Percentiles rank a stretch among this genome's conserved stretches.
Conservation (phyloP, 2,888 invertebrate species). For the Abscondita cerata region DNA sequence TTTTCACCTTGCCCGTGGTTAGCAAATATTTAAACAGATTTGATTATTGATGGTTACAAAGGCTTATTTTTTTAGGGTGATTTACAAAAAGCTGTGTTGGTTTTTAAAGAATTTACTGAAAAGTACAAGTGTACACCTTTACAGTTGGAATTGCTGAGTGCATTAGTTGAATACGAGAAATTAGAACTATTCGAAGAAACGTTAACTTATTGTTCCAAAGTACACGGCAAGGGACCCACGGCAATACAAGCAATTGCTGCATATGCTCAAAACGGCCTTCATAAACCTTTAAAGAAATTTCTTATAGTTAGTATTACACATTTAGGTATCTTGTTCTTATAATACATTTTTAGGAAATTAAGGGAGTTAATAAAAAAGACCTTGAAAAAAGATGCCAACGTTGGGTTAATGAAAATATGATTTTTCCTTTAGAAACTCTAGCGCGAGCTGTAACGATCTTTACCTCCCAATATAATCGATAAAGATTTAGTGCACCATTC, state of each 20-base stretch:
- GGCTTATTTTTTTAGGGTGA: constrained; percentile 60
- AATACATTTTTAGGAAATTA: constrained; percentile 46
- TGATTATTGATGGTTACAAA: too few relatives aligned
- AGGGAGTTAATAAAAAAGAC: constrained; percentile 52
- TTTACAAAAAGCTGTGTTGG: constrained; percentile 63
- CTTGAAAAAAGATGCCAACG: constrained; percentile 48
- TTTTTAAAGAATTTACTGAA: constrained; percentile 61
- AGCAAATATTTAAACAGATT: neutral
- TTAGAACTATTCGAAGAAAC: constrained; percentile 55
- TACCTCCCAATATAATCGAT: constrained; percentile 51
- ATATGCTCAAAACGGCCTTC: constrained; percentile 63
- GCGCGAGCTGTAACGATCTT: constrained; percentile 40
- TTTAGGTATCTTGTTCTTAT: constrained; percentile 47
- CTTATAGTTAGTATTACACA: constrained; percentile 57
- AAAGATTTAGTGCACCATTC: constrained; percentile 58
- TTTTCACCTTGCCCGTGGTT: constrained; percentile 1
- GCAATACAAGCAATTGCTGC: constrained; percentile 62
- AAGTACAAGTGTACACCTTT: constrained; percentile 69
- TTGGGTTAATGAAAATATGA: constrained; percentile 50
- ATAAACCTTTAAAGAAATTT: constrained; percentile 61
- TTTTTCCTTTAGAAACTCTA: constrained; percentile 47
- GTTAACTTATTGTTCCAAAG: constrained; percentile 50
- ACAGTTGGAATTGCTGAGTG: constrained; percentile 67
- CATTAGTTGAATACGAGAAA: constrained; percentile 54
- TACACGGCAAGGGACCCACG: constrained; percentile 59